Conservation (phyloP, 2,113 vertebrate species). For the Amazona vittata region DNA sequence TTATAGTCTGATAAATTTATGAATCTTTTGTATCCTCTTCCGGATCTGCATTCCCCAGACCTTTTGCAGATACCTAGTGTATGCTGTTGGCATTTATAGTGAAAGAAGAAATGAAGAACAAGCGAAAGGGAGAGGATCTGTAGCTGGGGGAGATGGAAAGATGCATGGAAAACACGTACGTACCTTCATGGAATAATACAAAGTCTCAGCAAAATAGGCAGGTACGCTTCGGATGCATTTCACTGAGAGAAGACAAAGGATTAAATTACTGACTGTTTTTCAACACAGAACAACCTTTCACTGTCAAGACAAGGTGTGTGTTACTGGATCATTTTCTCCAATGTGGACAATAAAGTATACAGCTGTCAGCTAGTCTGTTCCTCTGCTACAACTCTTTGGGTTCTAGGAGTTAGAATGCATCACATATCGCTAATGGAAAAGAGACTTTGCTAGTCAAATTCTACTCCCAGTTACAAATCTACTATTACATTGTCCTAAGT, state of each 20-base stretch:
- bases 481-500: neutral
- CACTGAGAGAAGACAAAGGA: constrained; percentile 73
- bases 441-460: neutral
- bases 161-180: neutral
- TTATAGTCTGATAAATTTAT: neutral
- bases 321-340: neutral
- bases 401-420: neutral
- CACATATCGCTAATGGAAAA: neutral
- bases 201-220: constrained; percentile 86
- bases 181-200: constrained; percentile 92
- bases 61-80: neutral
- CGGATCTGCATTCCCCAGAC: neutral
- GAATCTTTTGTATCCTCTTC: neutral
- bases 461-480: neutral
- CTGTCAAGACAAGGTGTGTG: neutral
- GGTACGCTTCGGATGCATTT: constrained; percentile 88
- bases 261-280: neutral
- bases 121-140: neutral
- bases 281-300: neutral
- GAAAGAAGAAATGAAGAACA: neutral
- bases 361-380: neutral
- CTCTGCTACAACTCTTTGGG: neutral
- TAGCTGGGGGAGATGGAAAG: neutral
- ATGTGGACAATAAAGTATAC: neutral
- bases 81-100: neutral